These are phyloP conservation scores for Corynorhinus townsendii DNA, from an alignment of 2,113 vertebrate species.

Conservation along the genomic window DNA sequence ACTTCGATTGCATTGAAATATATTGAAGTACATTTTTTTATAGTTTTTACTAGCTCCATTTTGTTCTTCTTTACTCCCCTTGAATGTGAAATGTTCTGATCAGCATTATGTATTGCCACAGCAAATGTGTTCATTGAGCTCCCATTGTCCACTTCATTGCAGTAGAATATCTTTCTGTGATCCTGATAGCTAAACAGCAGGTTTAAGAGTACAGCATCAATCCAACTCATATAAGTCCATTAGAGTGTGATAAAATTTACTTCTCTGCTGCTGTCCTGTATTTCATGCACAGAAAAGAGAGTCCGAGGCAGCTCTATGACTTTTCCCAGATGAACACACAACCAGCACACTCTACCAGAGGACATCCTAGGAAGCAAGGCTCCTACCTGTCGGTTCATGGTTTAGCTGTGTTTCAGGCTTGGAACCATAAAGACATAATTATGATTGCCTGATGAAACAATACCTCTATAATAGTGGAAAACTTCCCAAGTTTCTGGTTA, in stretches of 20 bases:
- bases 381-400: not conserved
- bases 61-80: not conserved
- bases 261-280: not conserved
- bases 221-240: not conserved
- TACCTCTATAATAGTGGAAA: not conserved
- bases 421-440: not conserved
- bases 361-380: not conserved
- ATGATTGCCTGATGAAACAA: not conserved
- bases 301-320: not conserved
- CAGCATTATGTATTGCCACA: not conserved
- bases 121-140: not conserved
- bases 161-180: not conserved
- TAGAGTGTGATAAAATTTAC: not conserved
- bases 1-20: not conserved
- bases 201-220: not conserved
- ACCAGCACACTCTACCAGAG: not conserved
- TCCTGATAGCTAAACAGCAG: not conserved
- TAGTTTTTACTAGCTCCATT: not conserved
- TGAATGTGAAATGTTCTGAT: not conserved
- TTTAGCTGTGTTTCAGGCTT: not conserved
- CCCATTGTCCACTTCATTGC: not conserved
- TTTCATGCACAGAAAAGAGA: not conserved
- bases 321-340: not conserved
- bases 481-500: not conserved
- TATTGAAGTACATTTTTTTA: not conserved